Evolutionary conservation across 1,140 invertebrate species (phyloP), one percentile per base, ranked within the genome.

Genomic region (Grapholita molesta): DNA sequence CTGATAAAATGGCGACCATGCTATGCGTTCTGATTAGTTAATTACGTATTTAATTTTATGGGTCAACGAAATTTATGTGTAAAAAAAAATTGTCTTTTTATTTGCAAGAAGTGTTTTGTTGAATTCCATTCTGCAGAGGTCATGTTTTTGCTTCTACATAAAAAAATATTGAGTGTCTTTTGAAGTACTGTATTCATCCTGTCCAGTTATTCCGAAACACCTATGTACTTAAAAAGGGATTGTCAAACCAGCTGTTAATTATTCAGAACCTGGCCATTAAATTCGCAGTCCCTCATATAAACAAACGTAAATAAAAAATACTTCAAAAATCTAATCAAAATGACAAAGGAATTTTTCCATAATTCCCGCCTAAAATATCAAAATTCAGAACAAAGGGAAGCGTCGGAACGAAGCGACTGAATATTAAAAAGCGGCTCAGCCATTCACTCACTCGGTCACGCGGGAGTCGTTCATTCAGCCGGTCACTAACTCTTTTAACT

Each of bases 381-480:
- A 61, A 61, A 61, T 61, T 32, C 55, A 30, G 24, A 61, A 61
- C 55, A 61, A 61, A 61, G 55, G 42, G 18, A 21, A 61, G n/a
- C 55, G 55, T 28, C 24, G 55, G 28, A 61, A 28, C 24, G 23
- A 28, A 61, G 24, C 24, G 25, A 61, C 12, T 61, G 67, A 65
- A 78, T 76, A 76, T 74, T 71, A 78, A 78, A 78, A 53, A 32
- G 33, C 32, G 38, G 74, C 70, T 74, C 67, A 67, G 32, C 66
- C 42, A 66, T 70, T 69, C 68, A 69, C 68, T 69, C 69, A 72
- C 67, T 70, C 67, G 67, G 67, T 72, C 77, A 64, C 73, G 24
- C 64, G 71, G 61, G 75, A 70, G 32, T 72, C 73, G 73, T 77
- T 77, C 74, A 70, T 67, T 71, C 76, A 67, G 42, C 71, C 24